Evolutionary conservation across 2,888 invertebrate genomes (phyloP).

Genomic region (Blera fallax): DNA sequence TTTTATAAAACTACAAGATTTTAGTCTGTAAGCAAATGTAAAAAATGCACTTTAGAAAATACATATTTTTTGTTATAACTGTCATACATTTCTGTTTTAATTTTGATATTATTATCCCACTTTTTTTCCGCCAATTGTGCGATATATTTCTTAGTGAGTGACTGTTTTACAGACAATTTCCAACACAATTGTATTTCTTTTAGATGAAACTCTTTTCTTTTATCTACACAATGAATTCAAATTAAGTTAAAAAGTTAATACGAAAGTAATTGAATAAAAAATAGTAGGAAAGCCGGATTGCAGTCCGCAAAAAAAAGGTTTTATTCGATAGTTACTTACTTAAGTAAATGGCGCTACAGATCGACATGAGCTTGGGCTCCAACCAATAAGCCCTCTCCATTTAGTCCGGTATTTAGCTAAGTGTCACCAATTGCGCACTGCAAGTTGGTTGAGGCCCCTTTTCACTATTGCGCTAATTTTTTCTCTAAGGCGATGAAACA

Average conservation of each 20-base stretch:
- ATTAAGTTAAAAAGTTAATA: not conserved
- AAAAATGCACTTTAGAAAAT: not conserved
- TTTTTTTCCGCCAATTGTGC: constrained; percentile 75
- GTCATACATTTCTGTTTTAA: constrained; percentile 76
- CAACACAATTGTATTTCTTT: constrained; percentile 74
- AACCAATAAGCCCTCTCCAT: too few species aligned
- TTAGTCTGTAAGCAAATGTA: constrained; percentile 73
- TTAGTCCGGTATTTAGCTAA: too few species aligned
- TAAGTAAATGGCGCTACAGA: too few species aligned
- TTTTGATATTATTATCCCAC: constrained; percentile 76
- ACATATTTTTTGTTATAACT: not conserved
- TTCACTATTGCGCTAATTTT: too few species aligned
- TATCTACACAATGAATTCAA: constrained; percentile 5
- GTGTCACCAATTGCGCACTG: too few species aligned
- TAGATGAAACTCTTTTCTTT: constrained; percentile 74
- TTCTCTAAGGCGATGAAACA: too few species aligned
- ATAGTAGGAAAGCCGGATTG: too few species aligned
- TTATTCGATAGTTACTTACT: too few species aligned
- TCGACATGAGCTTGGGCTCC: too few species aligned
- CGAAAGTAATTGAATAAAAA: not conserved
- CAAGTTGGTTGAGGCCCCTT: too few species aligned
- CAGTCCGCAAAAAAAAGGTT: too few species aligned
- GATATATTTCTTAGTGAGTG: constrained; percentile 75
- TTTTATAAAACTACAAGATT: constrained; percentile 73
- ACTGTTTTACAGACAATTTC: constrained; percentile 75